phyloP scores from a whole-genome alignment of 2,113 vertebrate species.

The Aythya baeri region DNA sequence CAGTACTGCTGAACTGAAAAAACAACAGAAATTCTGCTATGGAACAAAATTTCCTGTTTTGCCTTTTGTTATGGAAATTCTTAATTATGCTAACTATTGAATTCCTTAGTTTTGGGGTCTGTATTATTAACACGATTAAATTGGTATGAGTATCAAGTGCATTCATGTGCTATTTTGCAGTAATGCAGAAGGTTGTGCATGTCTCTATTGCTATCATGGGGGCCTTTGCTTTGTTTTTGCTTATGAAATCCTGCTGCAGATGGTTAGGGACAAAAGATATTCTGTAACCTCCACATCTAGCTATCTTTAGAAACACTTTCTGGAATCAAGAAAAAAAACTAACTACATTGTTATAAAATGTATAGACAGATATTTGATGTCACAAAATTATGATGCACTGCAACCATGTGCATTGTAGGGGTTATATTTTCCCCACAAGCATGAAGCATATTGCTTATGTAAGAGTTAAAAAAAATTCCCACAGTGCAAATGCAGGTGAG shows the following conservation, averaged over 20 bases:
- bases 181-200: not conserved
- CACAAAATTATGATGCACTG: not conserved
- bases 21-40: not conserved
- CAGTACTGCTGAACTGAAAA: not conserved
- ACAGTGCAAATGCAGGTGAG: not conserved
- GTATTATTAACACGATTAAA: not conserved
- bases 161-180: rapidly evolving
- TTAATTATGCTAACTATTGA: not conserved
- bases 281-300: not conserved
- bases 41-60: not conserved
- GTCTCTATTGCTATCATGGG: not conserved
- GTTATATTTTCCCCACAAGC: not conserved
- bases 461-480: not conserved
- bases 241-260: not conserved
- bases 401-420: not conserved
- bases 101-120: not conserved
- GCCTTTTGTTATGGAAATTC: not conserved
- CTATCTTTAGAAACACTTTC: not conserved
- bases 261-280: not conserved
- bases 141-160: not conserved
- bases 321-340: not conserved
- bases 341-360: not conserved
- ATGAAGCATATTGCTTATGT: not conserved
- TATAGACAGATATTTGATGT: not conserved
- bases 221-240: not conserved